phyloP scores from a whole-genome alignment of 2,888 invertebrate genomes.

The Parnassius glacialis region DNA sequence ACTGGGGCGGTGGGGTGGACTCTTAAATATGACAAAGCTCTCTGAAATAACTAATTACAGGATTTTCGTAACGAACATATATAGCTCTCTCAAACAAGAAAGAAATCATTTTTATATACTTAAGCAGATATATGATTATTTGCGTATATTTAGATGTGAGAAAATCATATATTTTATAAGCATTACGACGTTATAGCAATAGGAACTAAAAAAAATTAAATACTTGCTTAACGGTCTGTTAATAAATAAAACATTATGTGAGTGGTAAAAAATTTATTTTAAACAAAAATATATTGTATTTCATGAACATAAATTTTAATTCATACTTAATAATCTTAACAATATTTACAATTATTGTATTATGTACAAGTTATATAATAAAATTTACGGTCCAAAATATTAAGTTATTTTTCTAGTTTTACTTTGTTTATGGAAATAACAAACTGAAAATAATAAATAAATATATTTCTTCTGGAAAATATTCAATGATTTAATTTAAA shows the following conservation, averaged over 20 bases:
- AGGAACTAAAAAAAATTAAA: too few species aligned
- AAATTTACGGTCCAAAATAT: conserved; percentile 25
- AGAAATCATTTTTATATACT: too few species aligned
- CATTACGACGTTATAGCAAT: too few species aligned
- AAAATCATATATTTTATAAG: too few species aligned
- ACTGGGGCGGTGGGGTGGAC: too few species aligned
- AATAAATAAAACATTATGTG: conserved; percentile 37
- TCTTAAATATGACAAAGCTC: too few species aligned
- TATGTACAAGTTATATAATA: conserved; percentile 35
- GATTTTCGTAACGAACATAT: too few species aligned
- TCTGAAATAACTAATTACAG: too few species aligned
- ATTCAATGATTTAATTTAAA: not conserved
- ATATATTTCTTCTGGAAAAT: conserved; percentile 1
- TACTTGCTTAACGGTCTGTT: not conserved
- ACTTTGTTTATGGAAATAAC: not conserved
- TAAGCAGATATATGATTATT: too few species aligned
- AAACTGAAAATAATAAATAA: not conserved
- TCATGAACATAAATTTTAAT: conserved; percentile 62
- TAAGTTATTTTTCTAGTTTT: conserved; percentile 7
- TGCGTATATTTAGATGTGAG: too few species aligned
- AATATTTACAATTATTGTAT: conserved; percentile 35
- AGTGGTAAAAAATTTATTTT: conserved; percentile 65
- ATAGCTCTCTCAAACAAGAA: too few species aligned
- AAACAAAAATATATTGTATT: conserved; percentile 66
- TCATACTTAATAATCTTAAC: conserved; percentile 47